These are phyloP conservation scores for Blennius ocellaris DNA, from an alignment of 2,113 vertebrate genomes.

Conservation along the genomic window DNA sequence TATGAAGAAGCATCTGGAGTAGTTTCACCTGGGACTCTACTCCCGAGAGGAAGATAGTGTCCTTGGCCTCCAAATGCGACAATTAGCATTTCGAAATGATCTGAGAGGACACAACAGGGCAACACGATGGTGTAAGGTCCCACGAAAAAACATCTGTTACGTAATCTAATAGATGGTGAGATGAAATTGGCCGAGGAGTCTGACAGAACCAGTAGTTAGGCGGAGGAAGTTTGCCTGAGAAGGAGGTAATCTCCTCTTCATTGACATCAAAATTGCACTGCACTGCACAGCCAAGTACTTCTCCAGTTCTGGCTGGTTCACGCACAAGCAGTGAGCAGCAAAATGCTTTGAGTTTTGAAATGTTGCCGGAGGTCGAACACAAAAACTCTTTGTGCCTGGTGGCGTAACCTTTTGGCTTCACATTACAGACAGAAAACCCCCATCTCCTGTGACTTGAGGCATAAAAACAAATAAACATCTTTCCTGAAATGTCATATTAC, in stretches of 20 bases:
- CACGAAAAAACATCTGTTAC: not conserved
- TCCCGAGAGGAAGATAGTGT: conserved; percentile 8
- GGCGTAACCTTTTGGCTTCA: no score
- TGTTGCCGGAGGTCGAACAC: no score
- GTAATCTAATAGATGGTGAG: conserved; percentile 35
- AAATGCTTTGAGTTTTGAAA: no score
- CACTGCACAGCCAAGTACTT: not conserved
- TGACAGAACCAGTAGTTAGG: conserved; percentile 15
- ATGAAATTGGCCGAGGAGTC: conserved; percentile 5
- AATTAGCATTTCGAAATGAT: conserved; percentile 13
- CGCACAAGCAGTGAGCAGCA: no score
- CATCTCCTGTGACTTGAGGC: not conserved
- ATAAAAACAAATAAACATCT: not conserved
- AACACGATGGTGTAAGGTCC: not conserved
- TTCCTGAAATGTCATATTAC: not conserved
- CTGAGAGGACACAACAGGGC: conserved; percentile 3
- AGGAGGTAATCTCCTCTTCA: conserved; percentile 1
- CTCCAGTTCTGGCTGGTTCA: no score
- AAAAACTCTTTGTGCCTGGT: no score
- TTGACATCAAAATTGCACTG: conserved; percentile 30
- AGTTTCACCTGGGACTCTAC: not conserved
- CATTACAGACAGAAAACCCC: not conserved
- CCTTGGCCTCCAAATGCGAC: conserved; percentile 3
- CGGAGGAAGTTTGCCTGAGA: not conserved
- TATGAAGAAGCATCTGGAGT: conserved; percentile 32